phyloP scores from a whole-genome alignment of 1,140 invertebrate species.

The Dinothrombium tinctorium region DNA sequence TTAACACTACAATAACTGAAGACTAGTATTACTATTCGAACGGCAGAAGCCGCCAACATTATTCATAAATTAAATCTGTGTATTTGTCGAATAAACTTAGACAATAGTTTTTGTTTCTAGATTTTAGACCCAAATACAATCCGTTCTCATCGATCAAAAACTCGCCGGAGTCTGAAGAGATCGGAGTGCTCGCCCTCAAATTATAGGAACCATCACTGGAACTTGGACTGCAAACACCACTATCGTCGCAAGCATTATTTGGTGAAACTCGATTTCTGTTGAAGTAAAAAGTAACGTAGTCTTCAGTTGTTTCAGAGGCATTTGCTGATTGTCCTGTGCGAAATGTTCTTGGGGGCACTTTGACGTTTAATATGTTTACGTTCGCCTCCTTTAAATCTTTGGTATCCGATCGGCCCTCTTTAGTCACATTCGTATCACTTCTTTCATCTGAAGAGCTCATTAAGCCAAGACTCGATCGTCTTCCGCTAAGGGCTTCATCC shows the following conservation, averaged over 20 bases:
- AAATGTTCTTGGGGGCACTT: too few species aligned
- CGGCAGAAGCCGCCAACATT: background rate
- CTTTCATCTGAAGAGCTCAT: background rate
- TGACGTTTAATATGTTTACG: background rate
- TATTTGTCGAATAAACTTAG: background rate
- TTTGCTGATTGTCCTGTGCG: too few species aligned
- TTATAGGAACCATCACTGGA: background rate
- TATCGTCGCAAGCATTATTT: background rate
- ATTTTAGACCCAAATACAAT: too few species aligned
- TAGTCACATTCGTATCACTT: background rate
- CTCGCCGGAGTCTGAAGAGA: too few species aligned
- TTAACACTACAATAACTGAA: too few species aligned
- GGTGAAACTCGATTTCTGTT: background rate
- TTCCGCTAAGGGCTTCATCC: background rate
- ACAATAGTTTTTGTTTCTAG: background rate
- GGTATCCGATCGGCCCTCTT: too few species aligned
- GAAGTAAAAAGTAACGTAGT: too few species aligned
- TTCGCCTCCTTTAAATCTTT: background rate
- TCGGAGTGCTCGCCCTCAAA: background rate
- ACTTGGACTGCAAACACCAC: background rate
- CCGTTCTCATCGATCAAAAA: too few species aligned
- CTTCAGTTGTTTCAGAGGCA: too few species aligned
- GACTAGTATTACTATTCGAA: background rate
- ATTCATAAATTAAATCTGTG: background rate
- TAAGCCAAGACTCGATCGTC: background rate